Percentiles rank a stretch among this genome's conserved stretches.
These are phyloP conservation scores for Pachyramphus minor DNA, from an alignment of 2,113 vertebrate genomes.

Conservation along the genomic window DNA sequence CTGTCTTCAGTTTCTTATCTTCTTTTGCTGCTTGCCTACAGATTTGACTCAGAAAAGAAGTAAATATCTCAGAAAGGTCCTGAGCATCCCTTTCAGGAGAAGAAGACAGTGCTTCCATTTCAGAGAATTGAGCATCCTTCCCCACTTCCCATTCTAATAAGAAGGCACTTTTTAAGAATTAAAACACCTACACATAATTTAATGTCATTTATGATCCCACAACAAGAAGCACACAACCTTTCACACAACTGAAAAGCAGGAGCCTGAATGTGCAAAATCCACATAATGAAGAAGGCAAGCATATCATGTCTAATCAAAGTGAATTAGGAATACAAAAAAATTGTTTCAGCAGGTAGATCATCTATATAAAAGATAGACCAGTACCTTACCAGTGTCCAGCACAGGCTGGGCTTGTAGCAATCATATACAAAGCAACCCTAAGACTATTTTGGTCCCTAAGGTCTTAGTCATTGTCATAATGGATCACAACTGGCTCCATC, in stretches of 20 bases:
- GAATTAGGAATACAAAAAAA: neutral
- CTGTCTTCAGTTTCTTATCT: neutral
- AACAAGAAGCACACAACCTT: neutral
- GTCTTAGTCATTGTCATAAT: constrained; percentile 8
- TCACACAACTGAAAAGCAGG: neutral
- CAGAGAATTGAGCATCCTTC: neutral
- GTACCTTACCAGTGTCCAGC: neutral
- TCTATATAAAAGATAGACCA: neutral
- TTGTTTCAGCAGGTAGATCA: neutral
- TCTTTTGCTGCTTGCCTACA: neutral
- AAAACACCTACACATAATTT: neutral
- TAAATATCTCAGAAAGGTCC: neutral
- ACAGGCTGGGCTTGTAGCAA: neutral
- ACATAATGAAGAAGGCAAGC: neutral
- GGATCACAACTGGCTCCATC: constrained; percentile 35
- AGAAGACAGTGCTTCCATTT: neutral
- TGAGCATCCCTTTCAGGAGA: neutral
- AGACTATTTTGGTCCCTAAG: neutral
- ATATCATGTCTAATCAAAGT: fast-evolving
- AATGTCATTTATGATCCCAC: neutral
- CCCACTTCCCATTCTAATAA: neutral
- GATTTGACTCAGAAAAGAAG: neutral
- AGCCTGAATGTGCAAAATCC: neutral
- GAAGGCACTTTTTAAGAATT: neutral
- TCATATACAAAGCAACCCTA: neutral